These are phyloP conservation scores for Manis crassicaudata DNA, from an alignment of 2,797 vertebrate species.

Conservation along the genomic window DNA sequence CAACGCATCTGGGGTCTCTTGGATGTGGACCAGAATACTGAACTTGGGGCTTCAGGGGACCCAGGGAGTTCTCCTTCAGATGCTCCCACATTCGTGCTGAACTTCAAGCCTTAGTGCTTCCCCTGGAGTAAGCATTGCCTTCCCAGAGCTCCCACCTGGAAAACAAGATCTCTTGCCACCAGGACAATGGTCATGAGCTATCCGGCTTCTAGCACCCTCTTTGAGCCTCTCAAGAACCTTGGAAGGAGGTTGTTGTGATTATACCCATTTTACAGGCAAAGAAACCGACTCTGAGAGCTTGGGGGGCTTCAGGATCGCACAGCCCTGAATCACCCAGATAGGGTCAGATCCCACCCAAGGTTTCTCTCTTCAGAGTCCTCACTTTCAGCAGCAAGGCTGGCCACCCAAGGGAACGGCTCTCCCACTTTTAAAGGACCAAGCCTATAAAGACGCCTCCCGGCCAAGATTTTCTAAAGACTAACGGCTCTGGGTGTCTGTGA, in stretches of 20 bases:
- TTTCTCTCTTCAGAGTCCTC: neutral
- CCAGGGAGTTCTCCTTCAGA: neutral
- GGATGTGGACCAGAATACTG: neutral
- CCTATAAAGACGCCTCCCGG: neutral
- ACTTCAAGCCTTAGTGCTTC: neutral
- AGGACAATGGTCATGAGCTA: neutral
- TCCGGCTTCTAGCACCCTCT: neutral
- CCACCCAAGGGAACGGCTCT: neutral
- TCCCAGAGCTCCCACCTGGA: neutral
- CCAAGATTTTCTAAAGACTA: neutral
- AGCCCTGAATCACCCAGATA: neutral
- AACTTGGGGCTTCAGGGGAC: neutral
- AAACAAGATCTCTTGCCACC: neutral
- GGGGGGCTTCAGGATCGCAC: neutral
- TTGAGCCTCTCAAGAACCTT: neutral
- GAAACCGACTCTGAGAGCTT: neutral
- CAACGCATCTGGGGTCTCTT: neutral
- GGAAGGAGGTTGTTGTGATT: neutral
- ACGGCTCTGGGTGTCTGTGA: neutral
- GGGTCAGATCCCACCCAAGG: accelerated
- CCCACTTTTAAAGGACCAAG: neutral
- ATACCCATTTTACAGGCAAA: neutral
- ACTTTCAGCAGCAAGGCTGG: neutral
- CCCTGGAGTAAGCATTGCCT: neutral
- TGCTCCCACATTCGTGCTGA: neutral